phyloP scores from a whole-genome alignment of 2,797 vertebrate species.

The Epinephelus coioides region DNA sequence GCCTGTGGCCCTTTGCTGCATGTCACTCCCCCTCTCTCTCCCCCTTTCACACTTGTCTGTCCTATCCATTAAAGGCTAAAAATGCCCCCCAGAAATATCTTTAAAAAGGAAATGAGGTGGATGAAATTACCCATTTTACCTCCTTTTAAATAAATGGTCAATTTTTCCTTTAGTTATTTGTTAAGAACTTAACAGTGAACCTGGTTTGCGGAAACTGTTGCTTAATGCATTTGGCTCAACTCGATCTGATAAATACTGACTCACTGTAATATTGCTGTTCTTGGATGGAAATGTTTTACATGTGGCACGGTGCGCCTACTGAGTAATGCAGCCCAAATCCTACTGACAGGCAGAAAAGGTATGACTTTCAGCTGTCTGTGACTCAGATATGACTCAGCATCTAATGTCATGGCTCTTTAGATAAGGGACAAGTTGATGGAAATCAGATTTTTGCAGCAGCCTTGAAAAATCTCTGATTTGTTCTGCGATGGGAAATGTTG shows the following conservation, averaged over 20 bases:
- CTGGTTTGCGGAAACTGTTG: conserved; percentile 5
- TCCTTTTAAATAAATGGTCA: not conserved
- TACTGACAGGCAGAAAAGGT: conserved; percentile 48
- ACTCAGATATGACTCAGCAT: conserved; percentile 46
- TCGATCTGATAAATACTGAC: conserved; percentile 44
- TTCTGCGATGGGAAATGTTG: conserved; percentile 12
- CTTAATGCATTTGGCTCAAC: not conserved
- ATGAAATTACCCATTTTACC: not conserved
- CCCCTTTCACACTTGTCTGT: no score
- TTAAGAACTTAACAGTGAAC: not conserved
- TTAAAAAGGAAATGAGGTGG: not conserved
- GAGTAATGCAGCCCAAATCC: conserved; percentile 48
- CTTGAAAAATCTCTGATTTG: conserved; percentile 26
- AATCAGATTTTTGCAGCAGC: conserved; percentile 28
- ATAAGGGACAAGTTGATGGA: conserved; percentile 20
- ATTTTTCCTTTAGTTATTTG: not conserved
- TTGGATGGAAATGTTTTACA: conserved; percentile 16
- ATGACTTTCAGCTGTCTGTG: conserved; percentile 39
- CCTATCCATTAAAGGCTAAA: no score
- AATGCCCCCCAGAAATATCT: no score
- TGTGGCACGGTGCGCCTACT: not conserved
- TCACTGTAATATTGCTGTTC: conserved; percentile 27
- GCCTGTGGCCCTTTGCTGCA: no score
- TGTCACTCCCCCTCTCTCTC: no score
- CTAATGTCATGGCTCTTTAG: conserved; percentile 34